Evolutionary conservation across 2,797 vertebrate species (phyloP).

Genomic region (Urosaurus nigricauda): DNA sequence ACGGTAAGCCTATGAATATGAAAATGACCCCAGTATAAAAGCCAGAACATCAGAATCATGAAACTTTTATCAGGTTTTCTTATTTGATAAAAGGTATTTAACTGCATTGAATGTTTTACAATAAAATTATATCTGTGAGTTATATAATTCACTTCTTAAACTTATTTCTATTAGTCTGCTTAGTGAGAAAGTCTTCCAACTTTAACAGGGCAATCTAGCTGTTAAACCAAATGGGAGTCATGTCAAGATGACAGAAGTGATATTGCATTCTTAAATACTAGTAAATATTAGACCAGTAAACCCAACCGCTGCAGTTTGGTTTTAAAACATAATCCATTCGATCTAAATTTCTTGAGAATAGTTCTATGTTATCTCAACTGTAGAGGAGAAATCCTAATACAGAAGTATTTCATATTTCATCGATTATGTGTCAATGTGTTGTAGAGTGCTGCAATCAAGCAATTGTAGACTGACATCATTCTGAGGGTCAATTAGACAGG

Average conservation of each 20-base stretch:
- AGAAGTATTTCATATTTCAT: background rate
- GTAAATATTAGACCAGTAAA: background rate
- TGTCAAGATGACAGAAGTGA: background rate
- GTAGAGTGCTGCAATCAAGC: background rate
- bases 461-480: background rate
- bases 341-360: background rate
- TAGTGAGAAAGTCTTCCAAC: background rate
- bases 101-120: constrained; percentile 25
- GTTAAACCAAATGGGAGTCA: background rate
- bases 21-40: constrained; percentile 12
- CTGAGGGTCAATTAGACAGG: background rate
- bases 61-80: constrained; percentile 28
- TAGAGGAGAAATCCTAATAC: background rate
- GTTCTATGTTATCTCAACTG: background rate
- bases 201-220: background rate
- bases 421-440: background rate
- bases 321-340: background rate
- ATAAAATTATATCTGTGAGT: constrained; percentile 15
- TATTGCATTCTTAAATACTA: background rate
- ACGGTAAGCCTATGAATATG: background rate
- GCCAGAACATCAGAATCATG: constrained; percentile 55
- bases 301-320: background rate
- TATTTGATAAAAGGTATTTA: constrained; percentile 42
- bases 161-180: background rate
- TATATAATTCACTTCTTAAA: background rate